Evolutionary conservation across 1,140 invertebrate species (phyloP), one percentile per base, ranked within the genome.

Genomic region (Camponotus vicinus): DNA sequence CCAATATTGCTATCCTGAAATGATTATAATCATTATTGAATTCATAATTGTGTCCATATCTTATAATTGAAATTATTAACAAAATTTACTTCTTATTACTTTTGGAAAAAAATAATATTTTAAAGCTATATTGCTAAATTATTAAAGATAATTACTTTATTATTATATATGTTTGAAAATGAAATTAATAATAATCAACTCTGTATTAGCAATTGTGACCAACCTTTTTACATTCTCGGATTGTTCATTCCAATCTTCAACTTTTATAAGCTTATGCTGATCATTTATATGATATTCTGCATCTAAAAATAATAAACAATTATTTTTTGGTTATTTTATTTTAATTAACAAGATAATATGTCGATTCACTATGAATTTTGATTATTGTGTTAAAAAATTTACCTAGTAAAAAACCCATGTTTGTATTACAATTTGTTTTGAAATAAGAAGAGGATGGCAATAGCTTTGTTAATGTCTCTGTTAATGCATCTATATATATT

Each of bases 1-100:
- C 3, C 69, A 83, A 37, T 83, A 83, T 73, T 61, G 21, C 79
- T 83, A 83, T 83, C 55, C 79, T 83, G 11, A 83, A 83, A 82
- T 34, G 3, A 2, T 55, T 52, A 21, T 21, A 27, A 0, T 73
- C 0, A 7, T 61, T 18, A 75, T 71, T 13, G 21, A 63, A 79
- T 34, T 77, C n/a, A 2, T 34, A 55, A 40, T 52, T 66, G 27
- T 13, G 8, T 61, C 18, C 21, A 34, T 73, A 42, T 69, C 11
- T 71, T 18, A 52, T 37, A 37, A 9, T 45, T 77, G 9, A 52
- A 71, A 59, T 37, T 69, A 18, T 66, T 37, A 66, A 66, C 7
- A 45, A 27, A 27, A 40, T 59, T 59, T 3, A 40, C 8, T 21
- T 61, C 4, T 59, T 18, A 59, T 18, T 11, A 27, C 6, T 42